These are phyloP conservation scores for Panagrolaimus sp. DNA, from an alignment of 1,140 invertebrate species.

Conservation along the genomic window DNA sequence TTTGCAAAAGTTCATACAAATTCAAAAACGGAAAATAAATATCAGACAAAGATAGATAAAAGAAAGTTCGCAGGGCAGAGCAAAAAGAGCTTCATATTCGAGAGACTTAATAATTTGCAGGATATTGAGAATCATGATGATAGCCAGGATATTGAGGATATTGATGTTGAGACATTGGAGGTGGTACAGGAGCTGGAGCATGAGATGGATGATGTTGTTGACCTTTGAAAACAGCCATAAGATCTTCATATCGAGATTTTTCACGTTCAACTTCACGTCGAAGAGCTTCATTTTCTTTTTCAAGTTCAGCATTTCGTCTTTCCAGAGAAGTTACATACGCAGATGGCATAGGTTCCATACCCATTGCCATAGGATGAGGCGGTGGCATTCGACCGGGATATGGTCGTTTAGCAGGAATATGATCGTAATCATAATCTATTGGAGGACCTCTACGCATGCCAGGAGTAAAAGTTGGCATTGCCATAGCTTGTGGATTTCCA, in stretches of 20 bases:
- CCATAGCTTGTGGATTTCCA: not conserved
- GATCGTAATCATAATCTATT: constrained; percentile 11
- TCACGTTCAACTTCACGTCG: constrained; percentile 1
- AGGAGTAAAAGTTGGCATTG: not conserved
- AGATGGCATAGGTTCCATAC: not conserved
- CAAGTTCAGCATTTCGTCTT: constrained; percentile 12
- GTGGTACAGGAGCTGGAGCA: not conserved
- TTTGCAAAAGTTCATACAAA: not conserved
- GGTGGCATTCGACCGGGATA: not conserved
- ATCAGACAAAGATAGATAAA: not conserved
- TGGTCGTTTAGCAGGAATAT: not conserved
- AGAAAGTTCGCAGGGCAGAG: not conserved
- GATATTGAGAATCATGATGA: not conserved
- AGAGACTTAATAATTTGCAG: too few relatives aligned
- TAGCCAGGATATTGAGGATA: not conserved
- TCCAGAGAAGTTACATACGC: constrained; percentile 1
- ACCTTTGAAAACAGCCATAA: constrained; percentile 9
- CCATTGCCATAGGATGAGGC: not conserved
- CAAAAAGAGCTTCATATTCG: not conserved
- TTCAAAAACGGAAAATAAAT: not conserved
- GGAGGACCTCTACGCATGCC: constrained; percentile 5
- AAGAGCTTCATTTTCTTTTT: constrained; percentile 9
- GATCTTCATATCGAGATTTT: constrained; percentile 14
- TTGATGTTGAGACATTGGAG: too few relatives aligned
- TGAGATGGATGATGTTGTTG: not conserved